phyloP scores from a whole-genome alignment of 2,113 vertebrate species.

The Dicrurus megarhynchus region DNA sequence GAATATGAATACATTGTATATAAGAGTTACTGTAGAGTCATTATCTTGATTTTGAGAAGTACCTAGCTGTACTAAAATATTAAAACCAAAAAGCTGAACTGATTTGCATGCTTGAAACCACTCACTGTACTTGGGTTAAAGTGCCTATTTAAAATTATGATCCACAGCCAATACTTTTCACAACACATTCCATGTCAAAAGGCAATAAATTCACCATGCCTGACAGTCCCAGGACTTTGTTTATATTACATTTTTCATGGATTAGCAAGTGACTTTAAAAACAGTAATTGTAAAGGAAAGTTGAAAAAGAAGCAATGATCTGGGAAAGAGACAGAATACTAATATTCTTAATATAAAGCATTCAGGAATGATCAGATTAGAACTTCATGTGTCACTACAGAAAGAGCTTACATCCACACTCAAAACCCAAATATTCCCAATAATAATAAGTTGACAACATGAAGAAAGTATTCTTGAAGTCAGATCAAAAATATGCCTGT shows the following conservation, averaged over 20 bases:
- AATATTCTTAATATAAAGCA: not conserved
- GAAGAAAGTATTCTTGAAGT: slow-evolving; percentile 27
- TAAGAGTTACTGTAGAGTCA: not conserved
- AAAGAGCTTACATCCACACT: not conserved
- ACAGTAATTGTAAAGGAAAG: not conserved
- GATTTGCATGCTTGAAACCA: not conserved
- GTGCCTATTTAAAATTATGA: not conserved
- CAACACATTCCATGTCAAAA: not conserved
- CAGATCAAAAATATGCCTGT: slow-evolving; percentile 46
- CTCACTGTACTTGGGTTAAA: not conserved
- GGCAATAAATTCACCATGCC: not conserved
- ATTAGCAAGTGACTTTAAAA: not conserved
- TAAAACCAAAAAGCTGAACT: not conserved
- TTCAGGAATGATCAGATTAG: not conserved
- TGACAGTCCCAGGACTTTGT: not conserved
- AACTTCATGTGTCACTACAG: not conserved
- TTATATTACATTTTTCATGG: not conserved
- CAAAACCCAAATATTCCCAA: not conserved
- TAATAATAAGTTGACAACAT: not conserved
- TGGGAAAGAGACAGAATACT: not conserved
- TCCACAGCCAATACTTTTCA: not conserved
- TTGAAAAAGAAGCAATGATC: not conserved
- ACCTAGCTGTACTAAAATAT: not conserved
- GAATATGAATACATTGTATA: not conserved
- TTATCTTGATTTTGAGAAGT: not conserved